These are phyloP conservation scores for Lichenostomus cassidix DNA, from an alignment of 2,113 vertebrate genomes.

Conservation along the genomic window DNA sequence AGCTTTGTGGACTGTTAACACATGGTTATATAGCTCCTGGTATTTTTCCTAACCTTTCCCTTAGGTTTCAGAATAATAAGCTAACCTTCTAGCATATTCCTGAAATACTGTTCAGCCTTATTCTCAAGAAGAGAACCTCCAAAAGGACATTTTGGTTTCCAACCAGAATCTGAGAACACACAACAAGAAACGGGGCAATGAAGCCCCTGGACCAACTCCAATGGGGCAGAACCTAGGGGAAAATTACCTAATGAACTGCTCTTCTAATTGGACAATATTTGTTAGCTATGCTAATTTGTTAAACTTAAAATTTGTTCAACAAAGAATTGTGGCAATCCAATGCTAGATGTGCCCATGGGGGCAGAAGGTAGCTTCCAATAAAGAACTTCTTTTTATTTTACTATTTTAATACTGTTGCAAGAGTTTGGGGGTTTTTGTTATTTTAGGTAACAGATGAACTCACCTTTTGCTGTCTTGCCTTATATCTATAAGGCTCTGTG, in stretches of 20 bases:
- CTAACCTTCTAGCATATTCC: neutral
- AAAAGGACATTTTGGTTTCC: neutral
- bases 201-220: neutral
- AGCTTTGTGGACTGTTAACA: neutral
- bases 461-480: neutral
- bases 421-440: neutral
- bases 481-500: neutral
- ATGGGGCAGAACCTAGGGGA: rapidly evolving
- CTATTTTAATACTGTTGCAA: neutral
- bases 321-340: too few species aligned
- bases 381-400: neutral
- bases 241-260: neutral
- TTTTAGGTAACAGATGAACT: neutral
- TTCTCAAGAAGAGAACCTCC: neutral
- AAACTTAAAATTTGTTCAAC: neutral
- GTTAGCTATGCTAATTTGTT: neutral
- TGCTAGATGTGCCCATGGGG: too few species aligned
- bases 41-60: neutral
- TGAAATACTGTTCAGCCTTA: neutral
- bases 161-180: neutral
- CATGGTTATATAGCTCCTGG: neutral
- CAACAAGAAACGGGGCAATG: neutral
- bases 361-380: neutral
- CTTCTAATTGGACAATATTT: neutral
- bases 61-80: neutral